Conservation (phyloP, 2,888 invertebrate genomes). For the Drosophila merina region DNA sequence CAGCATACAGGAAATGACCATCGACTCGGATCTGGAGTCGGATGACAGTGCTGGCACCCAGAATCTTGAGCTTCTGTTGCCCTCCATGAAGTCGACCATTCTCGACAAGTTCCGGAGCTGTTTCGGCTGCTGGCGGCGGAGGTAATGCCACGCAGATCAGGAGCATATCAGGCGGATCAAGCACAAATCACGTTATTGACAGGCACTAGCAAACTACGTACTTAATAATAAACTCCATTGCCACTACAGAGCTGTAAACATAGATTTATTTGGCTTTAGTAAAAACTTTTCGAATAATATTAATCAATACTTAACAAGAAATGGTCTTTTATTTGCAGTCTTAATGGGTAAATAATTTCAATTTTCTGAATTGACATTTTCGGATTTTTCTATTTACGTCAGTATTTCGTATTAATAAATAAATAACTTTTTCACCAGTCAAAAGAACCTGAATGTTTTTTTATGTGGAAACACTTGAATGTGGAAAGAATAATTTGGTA, state of each 20-base stretch:
- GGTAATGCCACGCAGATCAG: constrained; percentile 60
- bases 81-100: constrained; percentile 78
- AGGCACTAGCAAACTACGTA: constrained; percentile 55
- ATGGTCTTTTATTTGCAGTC: background rate
- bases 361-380: background rate
- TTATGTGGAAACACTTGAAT: constrained; percentile 41
- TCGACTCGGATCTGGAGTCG: constrained; percentile 83
- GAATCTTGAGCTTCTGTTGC: constrained; percentile 83
- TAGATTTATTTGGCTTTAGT: constrained; percentile 55
- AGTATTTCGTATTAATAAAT: background rate
- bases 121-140: constrained; percentile 72
- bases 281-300: constrained; percentile 39
- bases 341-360: background rate
- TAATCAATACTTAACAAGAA: constrained; percentile 26
- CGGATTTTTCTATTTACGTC: too few species aligned
- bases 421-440: background rate
- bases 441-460: background rate
- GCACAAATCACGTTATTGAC: constrained; percentile 69
- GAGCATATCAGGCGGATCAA: constrained; percentile 28
- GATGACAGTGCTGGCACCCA: constrained; percentile 83
- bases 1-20: constrained; percentile 84
- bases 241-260: constrained; percentile 57
- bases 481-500: constrained; percentile 21
- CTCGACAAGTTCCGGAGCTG: constrained; percentile 75
- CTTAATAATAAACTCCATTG: constrained; percentile 49